phyloP scores from a whole-genome alignment of 1,140 invertebrate genomes.

The Drosophila trapezifrons region DNA sequence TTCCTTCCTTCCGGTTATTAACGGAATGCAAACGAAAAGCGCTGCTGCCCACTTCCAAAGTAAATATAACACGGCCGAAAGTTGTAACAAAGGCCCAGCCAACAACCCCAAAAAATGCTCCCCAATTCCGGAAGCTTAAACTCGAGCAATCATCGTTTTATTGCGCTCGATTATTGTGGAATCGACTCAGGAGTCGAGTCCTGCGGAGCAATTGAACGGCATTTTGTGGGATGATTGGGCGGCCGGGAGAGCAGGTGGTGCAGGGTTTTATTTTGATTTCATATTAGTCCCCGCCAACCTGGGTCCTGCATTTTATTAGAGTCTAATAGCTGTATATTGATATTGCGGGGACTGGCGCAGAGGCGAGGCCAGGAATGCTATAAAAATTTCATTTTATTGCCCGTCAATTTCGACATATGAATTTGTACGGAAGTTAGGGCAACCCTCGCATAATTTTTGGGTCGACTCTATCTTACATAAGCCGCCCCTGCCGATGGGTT shows the following conservation, averaged over 20 bases:
- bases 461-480: constrained; percentile 10
- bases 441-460: constrained; percentile 33
- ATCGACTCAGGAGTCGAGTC: constrained; percentile 25
- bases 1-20: constrained; percentile 53
- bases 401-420: constrained; percentile 66
- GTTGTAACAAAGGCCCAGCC: neutral
- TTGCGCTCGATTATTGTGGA: constrained; percentile 78
- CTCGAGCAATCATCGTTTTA: constrained; percentile 72
- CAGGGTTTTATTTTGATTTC: constrained; percentile 52
- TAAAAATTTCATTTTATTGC: constrained; percentile 75
- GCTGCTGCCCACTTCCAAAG: constrained; percentile 1
- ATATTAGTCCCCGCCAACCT: constrained; percentile 30
- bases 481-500: constrained; percentile 14
- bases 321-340: constrained; percentile 64
- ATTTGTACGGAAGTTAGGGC: constrained; percentile 33
- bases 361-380: constrained; percentile 25
- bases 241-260: constrained; percentile 29
- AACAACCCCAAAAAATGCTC: neutral
- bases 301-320: constrained; percentile 55
- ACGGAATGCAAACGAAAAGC: constrained; percentile 26
- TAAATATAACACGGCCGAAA: constrained; percentile 17
- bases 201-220: constrained; percentile 33
- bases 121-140: constrained; percentile 40
- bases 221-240: constrained; percentile 21
- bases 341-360: constrained; percentile 39